These are phyloP conservation scores for Heloderma charlesbogerti DNA, from an alignment of 2,113 vertebrate species.

Conservation along the genomic window DNA sequence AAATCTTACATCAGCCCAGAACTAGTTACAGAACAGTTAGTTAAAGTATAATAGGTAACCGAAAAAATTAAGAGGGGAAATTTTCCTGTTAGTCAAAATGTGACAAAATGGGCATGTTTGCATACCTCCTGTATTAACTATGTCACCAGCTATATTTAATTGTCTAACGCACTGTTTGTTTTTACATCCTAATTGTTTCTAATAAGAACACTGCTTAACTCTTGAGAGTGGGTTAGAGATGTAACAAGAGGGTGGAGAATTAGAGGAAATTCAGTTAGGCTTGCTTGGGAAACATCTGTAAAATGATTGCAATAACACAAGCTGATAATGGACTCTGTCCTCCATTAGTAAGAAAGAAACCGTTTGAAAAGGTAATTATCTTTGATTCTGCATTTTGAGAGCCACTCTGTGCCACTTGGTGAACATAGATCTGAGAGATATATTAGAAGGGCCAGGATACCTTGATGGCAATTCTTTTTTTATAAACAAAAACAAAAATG, in stretches of 20 bases:
- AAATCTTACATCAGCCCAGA: background rate
- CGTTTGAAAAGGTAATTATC: constrained; percentile 5
- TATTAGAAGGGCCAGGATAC: background rate
- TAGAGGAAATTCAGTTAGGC: background rate
- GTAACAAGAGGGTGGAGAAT: background rate
- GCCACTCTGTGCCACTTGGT: background rate
- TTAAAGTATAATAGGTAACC: background rate
- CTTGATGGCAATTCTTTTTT: background rate
- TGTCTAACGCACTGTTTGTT: constrained; percentile 39
- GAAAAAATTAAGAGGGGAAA: background rate
- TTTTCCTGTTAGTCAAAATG: constrained; percentile 22
- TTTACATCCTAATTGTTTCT: constrained; percentile 52
- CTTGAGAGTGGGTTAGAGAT: constrained; percentile 38
- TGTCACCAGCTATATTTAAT: constrained; percentile 26
- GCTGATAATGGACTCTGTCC: too few relatives aligned
- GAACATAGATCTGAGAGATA: background rate
- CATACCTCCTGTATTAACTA: constrained; percentile 40
- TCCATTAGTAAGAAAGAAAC: background rate
- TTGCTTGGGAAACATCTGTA: background rate
- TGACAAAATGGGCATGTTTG: background rate
- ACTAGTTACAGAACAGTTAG: constrained; percentile 1
- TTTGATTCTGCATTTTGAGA: constrained; percentile 45
- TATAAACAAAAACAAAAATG: background rate
- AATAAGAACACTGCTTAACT: constrained; percentile 53
- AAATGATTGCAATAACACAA: background rate